These are phyloP conservation scores for Hypothenemus hampei DNA, from an alignment of 1,140 invertebrate genomes.

Conservation along the genomic window DNA sequence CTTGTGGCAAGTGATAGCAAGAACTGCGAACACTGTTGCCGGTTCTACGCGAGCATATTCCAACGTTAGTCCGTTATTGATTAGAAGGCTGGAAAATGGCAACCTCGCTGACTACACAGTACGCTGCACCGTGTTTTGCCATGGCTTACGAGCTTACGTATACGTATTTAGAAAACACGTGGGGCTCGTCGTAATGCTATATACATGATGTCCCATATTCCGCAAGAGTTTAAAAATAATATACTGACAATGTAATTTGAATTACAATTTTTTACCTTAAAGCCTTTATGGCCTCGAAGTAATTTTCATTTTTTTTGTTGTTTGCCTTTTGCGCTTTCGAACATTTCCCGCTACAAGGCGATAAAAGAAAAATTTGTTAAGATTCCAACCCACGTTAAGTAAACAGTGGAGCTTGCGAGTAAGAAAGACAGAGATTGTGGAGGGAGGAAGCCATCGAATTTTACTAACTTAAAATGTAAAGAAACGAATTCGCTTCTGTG, in stretches of 20 bases:
- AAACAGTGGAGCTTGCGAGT: too few species aligned
- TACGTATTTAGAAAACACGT: conserved; percentile 21
- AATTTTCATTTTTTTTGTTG: conserved; percentile 4
- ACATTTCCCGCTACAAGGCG: not conserved
- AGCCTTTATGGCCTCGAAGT: too few species aligned
- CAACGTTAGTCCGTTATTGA: conserved; percentile 40
- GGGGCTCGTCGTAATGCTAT: conserved; percentile 14
- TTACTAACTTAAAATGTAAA: too few species aligned
- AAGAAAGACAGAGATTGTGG: too few species aligned
- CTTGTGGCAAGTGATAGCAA: conserved; percentile 28
- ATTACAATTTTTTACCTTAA: not conserved
- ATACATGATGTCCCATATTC: conserved; percentile 11
- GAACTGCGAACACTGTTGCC: conserved; percentile 31
- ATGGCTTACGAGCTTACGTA: too few species aligned
- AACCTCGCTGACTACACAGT: conserved; percentile 42
- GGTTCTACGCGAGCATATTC: conserved; percentile 20
- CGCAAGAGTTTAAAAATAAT: not conserved
- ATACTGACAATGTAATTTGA: too few species aligned
- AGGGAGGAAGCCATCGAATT: too few species aligned
- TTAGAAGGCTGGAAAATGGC: conserved; percentile 36
- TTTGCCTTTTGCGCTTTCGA: conserved; percentile 1
- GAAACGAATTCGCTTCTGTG: too few species aligned
- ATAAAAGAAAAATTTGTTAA: not conserved
- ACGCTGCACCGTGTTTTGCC: conserved; percentile 40
- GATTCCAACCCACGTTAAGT: conserved; percentile 1